phyloP scores from a whole-genome alignment of 2,797 vertebrate species.

The Acanthurus lineatus region DNA sequence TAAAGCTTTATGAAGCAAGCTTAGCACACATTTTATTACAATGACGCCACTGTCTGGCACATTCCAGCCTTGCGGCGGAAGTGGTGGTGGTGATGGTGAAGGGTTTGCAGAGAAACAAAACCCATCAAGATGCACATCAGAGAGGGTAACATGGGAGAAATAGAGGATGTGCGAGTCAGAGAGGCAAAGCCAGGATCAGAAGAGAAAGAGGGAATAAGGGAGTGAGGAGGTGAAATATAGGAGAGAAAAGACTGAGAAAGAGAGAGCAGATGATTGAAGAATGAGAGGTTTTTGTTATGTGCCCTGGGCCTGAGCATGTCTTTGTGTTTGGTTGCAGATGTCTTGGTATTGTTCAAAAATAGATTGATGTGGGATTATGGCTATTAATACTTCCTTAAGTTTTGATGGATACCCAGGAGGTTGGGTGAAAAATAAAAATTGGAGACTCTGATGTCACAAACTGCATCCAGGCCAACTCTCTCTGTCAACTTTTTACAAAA shows the following conservation, averaged over 20 bases:
- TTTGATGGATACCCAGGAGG: slow-evolving; percentile 40
- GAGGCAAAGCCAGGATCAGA: slow-evolving; percentile 32
- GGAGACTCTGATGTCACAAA: slow-evolving; percentile 40
- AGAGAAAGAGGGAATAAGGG: slow-evolving; percentile 18
- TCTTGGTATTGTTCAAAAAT: slow-evolving; percentile 40
- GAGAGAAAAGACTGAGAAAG: neutral
- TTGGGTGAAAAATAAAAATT: slow-evolving; percentile 19
- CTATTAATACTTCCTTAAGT: slow-evolving; percentile 46
- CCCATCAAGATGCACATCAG: slow-evolving; percentile 41
- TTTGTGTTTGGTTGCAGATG: slow-evolving; percentile 20
- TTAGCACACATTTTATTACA: slow-evolving; percentile 78
- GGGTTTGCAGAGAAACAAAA: slow-evolving; percentile 56
- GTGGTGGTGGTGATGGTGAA: slow-evolving; percentile 1
- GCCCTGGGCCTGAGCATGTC: slow-evolving; percentile 20
- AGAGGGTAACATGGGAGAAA: slow-evolving; percentile 21
- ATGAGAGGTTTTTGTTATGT: slow-evolving; percentile 21
- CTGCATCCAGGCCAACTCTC: slow-evolving; percentile 41
- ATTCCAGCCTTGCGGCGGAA: slow-evolving; percentile 65
- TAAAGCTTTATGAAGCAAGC: slow-evolving; percentile 80
- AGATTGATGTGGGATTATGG: slow-evolving; percentile 45
- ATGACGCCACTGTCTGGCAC: slow-evolving; percentile 78
- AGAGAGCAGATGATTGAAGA: slow-evolving; percentile 29
- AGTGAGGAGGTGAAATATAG: slow-evolving; percentile 17
- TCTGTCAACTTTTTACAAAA: slow-evolving; percentile 11
- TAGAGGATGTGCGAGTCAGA: slow-evolving; percentile 21